A percentile compares a stretch with the other conserved stretches of the same genome.
These are phyloP conservation scores for Acrobasis repandana DNA, from an alignment of 2,888 invertebrate species.

Conservation along the genomic window DNA sequence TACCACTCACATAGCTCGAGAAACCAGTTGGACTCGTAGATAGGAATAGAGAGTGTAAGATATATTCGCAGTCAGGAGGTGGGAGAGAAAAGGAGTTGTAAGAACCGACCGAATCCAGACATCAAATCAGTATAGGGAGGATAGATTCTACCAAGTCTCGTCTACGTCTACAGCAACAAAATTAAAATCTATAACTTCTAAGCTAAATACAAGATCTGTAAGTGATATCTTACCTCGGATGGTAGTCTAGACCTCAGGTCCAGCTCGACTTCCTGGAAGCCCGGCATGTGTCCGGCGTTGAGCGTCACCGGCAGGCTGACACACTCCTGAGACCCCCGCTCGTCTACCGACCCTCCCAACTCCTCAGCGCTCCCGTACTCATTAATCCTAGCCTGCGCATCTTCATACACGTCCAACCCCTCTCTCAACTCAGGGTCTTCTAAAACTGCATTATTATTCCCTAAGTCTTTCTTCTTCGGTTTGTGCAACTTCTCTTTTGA, in stretches of 20 bases:
- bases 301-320: slow-evolving; percentile 75
- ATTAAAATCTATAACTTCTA: no score
- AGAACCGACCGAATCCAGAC: no score
- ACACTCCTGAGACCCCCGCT: slow-evolving; percentile 74
- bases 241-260: slow-evolving; percentile 71
- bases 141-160: no score
- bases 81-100: no score
- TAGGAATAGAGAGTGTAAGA: no score
- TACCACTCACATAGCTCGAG: no score
- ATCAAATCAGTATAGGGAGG: no score
- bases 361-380: slow-evolving; percentile 77
- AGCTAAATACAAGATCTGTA: neutral
- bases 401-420: slow-evolving; percentile 62
- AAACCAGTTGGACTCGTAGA: no score
- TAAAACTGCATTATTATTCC: slow-evolving; percentile 76
- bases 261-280: slow-evolving; percentile 76
- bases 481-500: slow-evolving; percentile 80
- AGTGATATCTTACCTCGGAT: slow-evolving; percentile 62
- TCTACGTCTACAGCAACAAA: no score
- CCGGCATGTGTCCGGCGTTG: slow-evolving; percentile 76
- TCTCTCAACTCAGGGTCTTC: slow-evolving; percentile 75
- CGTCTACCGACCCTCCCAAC: slow-evolving; percentile 67
- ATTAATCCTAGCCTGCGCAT: slow-evolving; percentile 54
- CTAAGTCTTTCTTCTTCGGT: slow-evolving; percentile 72
- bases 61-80: no score